phyloP scores from a whole-genome alignment of 2,113 vertebrate genomes.

The Gopherus flavomarginatus region DNA sequence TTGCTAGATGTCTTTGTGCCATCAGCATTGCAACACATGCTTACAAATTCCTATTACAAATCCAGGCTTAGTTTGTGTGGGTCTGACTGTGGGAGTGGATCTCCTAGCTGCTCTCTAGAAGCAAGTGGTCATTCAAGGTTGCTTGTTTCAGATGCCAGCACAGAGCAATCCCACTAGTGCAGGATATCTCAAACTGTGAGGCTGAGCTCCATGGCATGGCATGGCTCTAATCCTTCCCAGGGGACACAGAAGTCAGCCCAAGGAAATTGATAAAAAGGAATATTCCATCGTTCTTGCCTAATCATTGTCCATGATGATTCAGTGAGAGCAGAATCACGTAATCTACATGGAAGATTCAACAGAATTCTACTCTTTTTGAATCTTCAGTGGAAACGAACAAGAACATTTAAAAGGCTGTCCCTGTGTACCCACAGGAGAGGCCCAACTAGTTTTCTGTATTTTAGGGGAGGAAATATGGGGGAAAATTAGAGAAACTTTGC shows the following conservation, averaged over 20 bases:
- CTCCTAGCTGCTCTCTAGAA: not conserved
- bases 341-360: conserved; percentile 29
- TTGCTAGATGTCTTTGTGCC: not conserved
- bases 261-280: conserved; percentile 47
- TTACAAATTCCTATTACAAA: not conserved
- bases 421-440: not conserved
- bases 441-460: conserved; percentile 13
- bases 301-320: conserved; percentile 71
- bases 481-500: conserved; percentile 39
- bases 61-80: not conserved
- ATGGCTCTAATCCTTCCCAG: not conserved
- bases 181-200: not conserved
- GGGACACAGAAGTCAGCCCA: conserved; percentile 19
- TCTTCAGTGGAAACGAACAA: conserved; percentile 32
- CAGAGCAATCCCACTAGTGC: not conserved
- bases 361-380: not conserved
- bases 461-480: conserved; percentile 3
- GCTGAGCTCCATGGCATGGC: conserved; percentile 7
- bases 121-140: not conserved
- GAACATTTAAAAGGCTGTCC: not conserved
- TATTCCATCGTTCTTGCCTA: conserved; percentile 69
- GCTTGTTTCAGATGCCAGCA: not conserved
- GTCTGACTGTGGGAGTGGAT: rapidly evolving
- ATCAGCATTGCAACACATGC: not conserved
- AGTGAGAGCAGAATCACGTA: conserved; percentile 52